phyloP scores from a whole-genome alignment of 2,888 invertebrate genomes.

The Marasmarcha lunaedactyla region DNA sequence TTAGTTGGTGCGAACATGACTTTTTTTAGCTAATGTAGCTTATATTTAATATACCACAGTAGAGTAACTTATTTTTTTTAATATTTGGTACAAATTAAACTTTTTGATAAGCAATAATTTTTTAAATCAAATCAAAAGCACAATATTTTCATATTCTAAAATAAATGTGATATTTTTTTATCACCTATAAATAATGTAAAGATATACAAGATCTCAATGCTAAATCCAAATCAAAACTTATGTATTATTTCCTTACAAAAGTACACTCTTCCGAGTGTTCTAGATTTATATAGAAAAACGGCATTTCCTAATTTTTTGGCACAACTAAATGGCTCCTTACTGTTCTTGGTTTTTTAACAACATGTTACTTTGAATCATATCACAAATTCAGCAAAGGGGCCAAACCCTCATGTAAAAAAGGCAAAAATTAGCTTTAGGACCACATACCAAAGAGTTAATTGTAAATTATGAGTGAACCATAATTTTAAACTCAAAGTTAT shows the following conservation, averaged over 20 bases:
- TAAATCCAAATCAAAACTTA: constrained; percentile 5
- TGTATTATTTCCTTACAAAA: constrained; percentile 1
- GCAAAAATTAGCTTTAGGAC: constrained; percentile 55
- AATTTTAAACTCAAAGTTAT: constrained; percentile 45
- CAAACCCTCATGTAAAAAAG: constrained; percentile 41
- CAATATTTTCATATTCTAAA: constrained; percentile 62
- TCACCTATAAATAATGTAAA: constrained; percentile 29
- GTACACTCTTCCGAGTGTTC: no score
- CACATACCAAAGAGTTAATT: constrained; percentile 67
- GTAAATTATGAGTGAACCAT: constrained; percentile 57
- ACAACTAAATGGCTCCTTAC: no score
- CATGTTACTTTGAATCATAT: no score
- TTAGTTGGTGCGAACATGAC: constrained; percentile 27
- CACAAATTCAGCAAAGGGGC: constrained; percentile 31
- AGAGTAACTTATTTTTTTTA: constrained; percentile 33
- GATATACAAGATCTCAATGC: constrained; percentile 8
- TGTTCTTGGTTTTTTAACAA: no score
- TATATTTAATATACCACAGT: constrained; percentile 32
- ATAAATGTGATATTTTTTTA: constrained; percentile 55
- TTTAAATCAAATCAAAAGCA: constrained; percentile 30
- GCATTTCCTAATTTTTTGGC: no score
- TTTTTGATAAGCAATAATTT: constrained; percentile 43
- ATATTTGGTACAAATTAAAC: constrained; percentile 44
- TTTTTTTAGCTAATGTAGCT: constrained; percentile 24
- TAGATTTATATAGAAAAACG: no score